Conservation (phyloP, 1,140 invertebrate species). For the Zaprionus africanus region DNA sequence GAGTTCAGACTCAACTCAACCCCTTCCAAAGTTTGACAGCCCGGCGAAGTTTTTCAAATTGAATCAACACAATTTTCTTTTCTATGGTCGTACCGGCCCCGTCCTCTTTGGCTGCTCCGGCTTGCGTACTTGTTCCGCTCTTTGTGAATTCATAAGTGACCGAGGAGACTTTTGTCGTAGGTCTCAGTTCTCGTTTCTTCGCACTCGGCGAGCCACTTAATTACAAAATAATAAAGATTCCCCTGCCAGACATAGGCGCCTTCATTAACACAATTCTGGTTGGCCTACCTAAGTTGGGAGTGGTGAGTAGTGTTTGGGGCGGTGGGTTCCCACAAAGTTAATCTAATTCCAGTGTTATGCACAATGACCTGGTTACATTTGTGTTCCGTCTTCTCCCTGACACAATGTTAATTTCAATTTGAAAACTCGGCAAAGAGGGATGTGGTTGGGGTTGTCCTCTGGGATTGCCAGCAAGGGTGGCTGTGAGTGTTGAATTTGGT, state of each 20-base stretch:
- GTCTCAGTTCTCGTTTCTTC: constrained; percentile 42
- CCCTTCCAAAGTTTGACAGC: constrained; percentile 47
- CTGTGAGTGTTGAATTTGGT: constrained; percentile 7
- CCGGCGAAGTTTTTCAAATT: constrained; percentile 66
- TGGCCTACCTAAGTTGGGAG: constrained; percentile 10
- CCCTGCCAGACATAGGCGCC: constrained; percentile 57
- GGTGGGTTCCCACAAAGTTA: constrained; percentile 33
- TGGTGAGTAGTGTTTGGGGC: background rate
- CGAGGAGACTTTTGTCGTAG: constrained; percentile 33
- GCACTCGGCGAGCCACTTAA: constrained; percentile 75
- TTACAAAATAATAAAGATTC: constrained; percentile 83
- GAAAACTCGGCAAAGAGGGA: constrained; percentile 36
- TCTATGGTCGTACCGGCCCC: constrained; percentile 39
- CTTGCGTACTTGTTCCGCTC: constrained; percentile 18
- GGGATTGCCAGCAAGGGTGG: background rate
- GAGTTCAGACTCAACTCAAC: constrained; percentile 36
- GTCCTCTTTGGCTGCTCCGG: background rate
- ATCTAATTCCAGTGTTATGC: constrained; percentile 64
- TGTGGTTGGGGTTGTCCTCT: background rate
- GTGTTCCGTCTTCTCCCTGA: constrained; percentile 30
- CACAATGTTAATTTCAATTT: constrained; percentile 75
- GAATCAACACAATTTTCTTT: constrained; percentile 78
- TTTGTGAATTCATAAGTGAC: constrained; percentile 61
- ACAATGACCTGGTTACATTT: constrained; percentile 77
- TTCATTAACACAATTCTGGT: constrained; percentile 74